phyloP scores from a whole-genome alignment of 2,888 invertebrate genomes.

The Microplitis deprimator region DNA sequence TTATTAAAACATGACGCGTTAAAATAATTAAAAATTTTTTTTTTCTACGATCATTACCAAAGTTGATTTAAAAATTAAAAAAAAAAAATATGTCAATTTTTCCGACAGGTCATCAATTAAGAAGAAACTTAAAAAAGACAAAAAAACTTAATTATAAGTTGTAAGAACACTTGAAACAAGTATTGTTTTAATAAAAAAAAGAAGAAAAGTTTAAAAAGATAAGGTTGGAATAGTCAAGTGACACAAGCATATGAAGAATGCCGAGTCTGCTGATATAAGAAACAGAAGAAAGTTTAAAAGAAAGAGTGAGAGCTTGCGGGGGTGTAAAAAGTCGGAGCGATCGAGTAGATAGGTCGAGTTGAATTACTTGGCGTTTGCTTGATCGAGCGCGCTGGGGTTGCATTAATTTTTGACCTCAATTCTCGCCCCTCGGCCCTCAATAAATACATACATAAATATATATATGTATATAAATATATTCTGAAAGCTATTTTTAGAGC shows the following conservation, averaged over 20 bases:
- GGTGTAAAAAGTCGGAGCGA: not conserved
- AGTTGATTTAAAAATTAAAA: too few relatives aligned
- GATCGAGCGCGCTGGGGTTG: conserved; percentile 40
- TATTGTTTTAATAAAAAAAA: too few relatives aligned
- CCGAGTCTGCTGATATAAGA: not conserved
- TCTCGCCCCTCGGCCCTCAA: conserved; percentile 13
- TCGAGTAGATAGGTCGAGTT: conserved; percentile 37
- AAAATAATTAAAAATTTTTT: too few relatives aligned
- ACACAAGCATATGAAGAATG: not conserved
- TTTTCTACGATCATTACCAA: too few relatives aligned
- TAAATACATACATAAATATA: not conserved
- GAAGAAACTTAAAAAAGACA: too few relatives aligned
- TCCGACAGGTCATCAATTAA: too few relatives aligned
- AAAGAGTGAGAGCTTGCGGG: not conserved
- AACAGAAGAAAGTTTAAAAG: not conserved
- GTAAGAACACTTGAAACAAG: not conserved
- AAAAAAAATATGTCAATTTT: too few relatives aligned
- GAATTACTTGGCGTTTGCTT: conserved; percentile 27
- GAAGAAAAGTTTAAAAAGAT: too few relatives aligned
- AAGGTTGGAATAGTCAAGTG: too few relatives aligned
- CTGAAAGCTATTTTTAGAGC: conserved; percentile 35
- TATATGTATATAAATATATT: not conserved
- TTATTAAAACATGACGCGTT: too few relatives aligned
- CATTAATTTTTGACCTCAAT: conserved; percentile 45
- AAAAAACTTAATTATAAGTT: too few relatives aligned